Evolutionary conservation across 2,797 vertebrate species (phyloP), one percentile per base, ranked within the genome.

Genomic region (Gambelia wislizenii): DNA sequence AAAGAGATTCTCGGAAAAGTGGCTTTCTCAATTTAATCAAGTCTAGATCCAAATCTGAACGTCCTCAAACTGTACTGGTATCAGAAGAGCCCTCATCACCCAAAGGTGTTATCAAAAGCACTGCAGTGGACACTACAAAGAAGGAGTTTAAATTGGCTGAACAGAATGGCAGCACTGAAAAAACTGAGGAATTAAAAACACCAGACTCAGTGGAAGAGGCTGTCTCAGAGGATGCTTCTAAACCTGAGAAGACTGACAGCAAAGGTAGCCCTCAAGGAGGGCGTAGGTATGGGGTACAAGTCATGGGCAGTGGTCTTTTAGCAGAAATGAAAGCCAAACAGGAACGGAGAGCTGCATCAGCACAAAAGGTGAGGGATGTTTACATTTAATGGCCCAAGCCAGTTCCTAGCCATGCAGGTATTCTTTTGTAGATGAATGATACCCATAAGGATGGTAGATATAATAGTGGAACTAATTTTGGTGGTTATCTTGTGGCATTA

Each of bases 321-420:
- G 99, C 99, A 0, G 99, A 99, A 96, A 99, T 99, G 98, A 99
- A 99, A 94, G 99, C 99, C 94, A 99, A 99, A 95, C 98, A 99
- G 85, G 99, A 99, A 96, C 98, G 97, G 93, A 98, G 98, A 96
- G 98, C 98, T 0, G 97, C 97, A 0, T 96, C 93, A 42, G 96
- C 97, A 3, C 96, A 98, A 91, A 99, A 99, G 98, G 99, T 99
- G 90, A 96, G 96, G 84, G 3, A 47, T 74, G 1, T 80, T 84
- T 91, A 56, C 89, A 92, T 95, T 93, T 93, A 76, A 86, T 88
- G 33, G 72, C 20, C 44, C 52, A 56, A 27, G 4, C 49, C 22
- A 72, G 12, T n/a, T 64, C 78, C 27, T 64, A 18, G 36, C 39
- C 16, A 13, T 70, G 69, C 9, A 49, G 18, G 39, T 81, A 18